Evolutionary conservation across 2,888 invertebrate species (phyloP), one percentile per base, ranked within the genome.

Genomic region (Ophioninae sp.): DNA sequence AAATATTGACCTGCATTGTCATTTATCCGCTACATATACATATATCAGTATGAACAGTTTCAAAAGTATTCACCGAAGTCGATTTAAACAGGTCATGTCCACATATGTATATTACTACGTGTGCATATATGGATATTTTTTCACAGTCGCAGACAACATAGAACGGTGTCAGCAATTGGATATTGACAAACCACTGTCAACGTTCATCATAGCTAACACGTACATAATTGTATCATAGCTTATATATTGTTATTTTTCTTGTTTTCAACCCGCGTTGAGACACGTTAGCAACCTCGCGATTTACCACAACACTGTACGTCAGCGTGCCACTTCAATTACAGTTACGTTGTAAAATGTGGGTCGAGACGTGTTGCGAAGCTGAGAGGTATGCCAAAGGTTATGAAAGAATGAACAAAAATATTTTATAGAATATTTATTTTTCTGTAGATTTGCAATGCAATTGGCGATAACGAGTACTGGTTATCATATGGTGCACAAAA

Each of bases 381-480:
- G 68, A 70, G 10, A 61, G 21, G 61, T 37, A 73, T 82, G 79
- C 84, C 84, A 84, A 84, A 82, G 81, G 76, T 82, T 81, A 73
- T 79, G 79, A 77, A 68, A 61, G n/a, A 76, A 57, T 6, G 37
- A 57, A 56, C 17, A 61, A 30, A 64, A 69, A 79, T 84, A 79
- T 64, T 77, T 79, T 20, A 79, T 79, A 73, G 72, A 64, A 79
- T 84, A 84, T 84, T 84, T 81, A 84, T 84, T 84, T 81, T 81
- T 81, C 76, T 57, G 64, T 65, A 81, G 44, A 59, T 21, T 67
- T 61, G 70, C 50, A 59, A 70, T 23, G 44, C 30, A 41, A 21
- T 72, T 56, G 56, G 62, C 67, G 39, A 72, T 41, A 61, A 70
- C 62, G 62, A 67, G 72, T 56, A 64, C 62, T n/a, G 59, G 30